Evolutionary conservation across 2,113 vertebrate species (phyloP), one percentile per base, ranked within the genome.

Genomic region (Erinaceus europaeus): DNA sequence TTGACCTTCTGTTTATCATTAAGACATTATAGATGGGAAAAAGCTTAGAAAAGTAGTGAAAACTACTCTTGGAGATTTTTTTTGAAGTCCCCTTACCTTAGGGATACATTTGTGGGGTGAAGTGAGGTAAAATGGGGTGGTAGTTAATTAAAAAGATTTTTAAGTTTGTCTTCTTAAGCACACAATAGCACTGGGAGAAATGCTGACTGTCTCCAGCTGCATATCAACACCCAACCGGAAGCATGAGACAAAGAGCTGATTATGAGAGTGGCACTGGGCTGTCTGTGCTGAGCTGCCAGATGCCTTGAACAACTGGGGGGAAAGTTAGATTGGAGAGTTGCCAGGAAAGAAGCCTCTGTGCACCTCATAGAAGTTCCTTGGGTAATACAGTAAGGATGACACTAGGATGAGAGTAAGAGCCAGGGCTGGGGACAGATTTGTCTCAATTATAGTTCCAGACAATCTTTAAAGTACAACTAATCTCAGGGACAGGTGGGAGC

Each of bases 131-230:
- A 83, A 64, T 27, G 89, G 59, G 92, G 67, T 29, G 6, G 42
- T 46, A 59, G 77, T 64, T 89, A 78, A 89, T 90, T 90, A 82
- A 46, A 78, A 79, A 74, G 84, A 72, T 53, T 77, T 53, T 77
- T 59, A 61, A 77, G 65, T 82, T 89, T 94, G 90, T 83, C 81
- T 94, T 88, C 59, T 48, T 74, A 81, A 88, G 69, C 64, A 53
- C 69, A 91, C 94, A 89, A 87, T 89, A 84, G 85, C 75, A 29
- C 88, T 86, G 34, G 68, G 76, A 73, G 81, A 93, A 90, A 78
- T n/a, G 68, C 90, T 95, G 92, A 88, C 79, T 74, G 46, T 94
- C 87, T 61, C 78, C 92, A 93, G 95, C 87, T 93, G 95, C 90
- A n/a, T 72, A 74, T 65, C 71, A 74, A 88, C 67, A 81, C 32